Evolutionary conservation across 2,888 invertebrate genomes (phyloP), one percentile per base, ranked within the genome.

Genomic region (Xylocampa areola): DNA sequence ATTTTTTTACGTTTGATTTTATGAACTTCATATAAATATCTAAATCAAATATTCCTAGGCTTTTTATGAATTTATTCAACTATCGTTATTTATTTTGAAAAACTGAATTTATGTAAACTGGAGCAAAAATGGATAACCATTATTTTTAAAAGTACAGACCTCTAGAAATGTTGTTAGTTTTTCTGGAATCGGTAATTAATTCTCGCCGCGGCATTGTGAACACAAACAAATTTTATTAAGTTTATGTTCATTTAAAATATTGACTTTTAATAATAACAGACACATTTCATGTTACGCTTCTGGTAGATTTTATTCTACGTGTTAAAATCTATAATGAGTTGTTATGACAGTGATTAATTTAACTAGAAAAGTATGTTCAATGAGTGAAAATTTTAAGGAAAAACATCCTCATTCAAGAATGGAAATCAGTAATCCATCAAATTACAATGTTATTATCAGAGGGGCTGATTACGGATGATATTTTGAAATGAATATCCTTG

Each of bases 21-120:
- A 64, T 69, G 64, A 54, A 4, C 13, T 36, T 19, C 14, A 13
- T 8, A 45, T 64, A 40, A 44, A 52, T 68, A 53, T 63, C 47
- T 44, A 39, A 68, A 45, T 51, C 14, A 29, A 16, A 63, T 39
- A n/a, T 65, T 49, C 43, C 32, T 49, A 39, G 35, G 21, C 29
- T 61, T 47, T 39, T 47, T 14, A 19, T 33, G 40, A 37, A 68
- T 51, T 43, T 50, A 60, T 40, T 49, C 11, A 23, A 14, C 17
- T 25, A 8, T 30, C 6, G 1, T 19, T 4, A 47, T 50, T 45
- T 27, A 41, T 19, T 17, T 43, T 33, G 17, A 16, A 4, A 30
- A 21, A 35, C 48, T 7, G 13, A 25, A 2, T 50, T 47, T 39
- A 25, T 44, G 40, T 48, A 17, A 48, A 27, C 11, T 10, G 2